Conservation (phyloP, 2,888 invertebrate species). For the Rutpela maculata region DNA sequence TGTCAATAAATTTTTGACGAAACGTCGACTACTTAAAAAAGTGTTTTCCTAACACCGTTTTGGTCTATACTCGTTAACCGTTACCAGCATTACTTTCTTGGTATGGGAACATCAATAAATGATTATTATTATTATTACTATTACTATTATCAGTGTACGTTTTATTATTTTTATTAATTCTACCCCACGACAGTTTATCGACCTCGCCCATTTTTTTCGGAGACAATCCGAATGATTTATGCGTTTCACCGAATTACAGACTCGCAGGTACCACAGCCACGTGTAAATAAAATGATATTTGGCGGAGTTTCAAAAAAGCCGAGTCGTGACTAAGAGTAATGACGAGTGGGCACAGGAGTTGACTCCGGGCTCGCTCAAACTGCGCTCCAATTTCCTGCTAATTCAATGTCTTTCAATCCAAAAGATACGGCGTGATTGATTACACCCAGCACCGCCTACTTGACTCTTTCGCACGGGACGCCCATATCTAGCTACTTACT, state of each 20-base stretch:
- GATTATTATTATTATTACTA: too few species aligned
- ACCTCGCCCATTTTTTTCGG: not conserved
- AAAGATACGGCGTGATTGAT: constrained; percentile 74
- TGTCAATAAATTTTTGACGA: too few species aligned
- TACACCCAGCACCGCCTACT: constrained; percentile 66
- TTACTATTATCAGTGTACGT: too few species aligned
- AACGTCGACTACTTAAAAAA: too few species aligned
- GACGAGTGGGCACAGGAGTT: constrained; percentile 63
- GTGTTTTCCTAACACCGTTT: too few species aligned
- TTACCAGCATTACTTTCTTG: too few species aligned
- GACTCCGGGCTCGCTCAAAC: constrained; percentile 64
- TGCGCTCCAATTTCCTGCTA: constrained; percentile 74
- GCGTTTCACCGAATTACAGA: not conserved
- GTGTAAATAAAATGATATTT: constrained; percentile 13
- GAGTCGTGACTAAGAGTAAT: constrained; percentile 71
- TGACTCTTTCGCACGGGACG: constrained; percentile 57
- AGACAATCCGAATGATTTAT: not conserved
- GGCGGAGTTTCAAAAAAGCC: constrained; percentile 43
- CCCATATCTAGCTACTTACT: constrained; percentile 32
- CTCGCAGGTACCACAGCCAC: constrained; percentile 13
- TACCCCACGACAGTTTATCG: not conserved
- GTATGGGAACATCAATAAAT: too few species aligned
- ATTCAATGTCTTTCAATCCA: constrained; percentile 76
- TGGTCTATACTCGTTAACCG: too few species aligned
- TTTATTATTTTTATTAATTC: not conserved